A percentile compares a stretch with the other conserved stretches of the same genome.
Conservation (phyloP, 2,888 invertebrate species). For the Zygaena filipendulae region DNA sequence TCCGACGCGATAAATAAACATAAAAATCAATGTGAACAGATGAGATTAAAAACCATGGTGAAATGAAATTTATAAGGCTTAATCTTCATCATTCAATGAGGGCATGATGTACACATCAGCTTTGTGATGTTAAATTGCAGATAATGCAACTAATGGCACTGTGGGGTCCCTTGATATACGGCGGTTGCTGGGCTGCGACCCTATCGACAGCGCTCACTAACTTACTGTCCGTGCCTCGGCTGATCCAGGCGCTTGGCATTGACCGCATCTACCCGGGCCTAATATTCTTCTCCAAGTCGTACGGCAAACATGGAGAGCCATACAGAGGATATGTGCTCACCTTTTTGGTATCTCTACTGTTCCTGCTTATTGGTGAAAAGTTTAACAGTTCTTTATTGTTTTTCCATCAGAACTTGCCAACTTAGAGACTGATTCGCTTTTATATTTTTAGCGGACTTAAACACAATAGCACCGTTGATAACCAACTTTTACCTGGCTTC, state of each 20-base stretch:
- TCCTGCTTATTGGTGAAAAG: slow-evolving; percentile 89
- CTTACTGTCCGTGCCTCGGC: slow-evolving; percentile 88
- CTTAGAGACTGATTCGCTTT: too few relatives aligned
- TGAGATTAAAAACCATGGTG: too few relatives aligned
- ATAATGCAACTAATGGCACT: slow-evolving; percentile 87
- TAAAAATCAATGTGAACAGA: too few relatives aligned
- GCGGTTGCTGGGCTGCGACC: slow-evolving; percentile 96
- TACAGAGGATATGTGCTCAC: slow-evolving; percentile 92
- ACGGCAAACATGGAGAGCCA: slow-evolving; percentile 84
- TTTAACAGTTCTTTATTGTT: too few relatives aligned
- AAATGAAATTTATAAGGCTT: too few relatives aligned
- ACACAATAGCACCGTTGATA: slow-evolving; percentile 89
- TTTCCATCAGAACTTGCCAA: too few relatives aligned
- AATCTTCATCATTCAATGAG: too few relatives aligned
- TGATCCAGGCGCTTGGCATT: slow-evolving; percentile 88
- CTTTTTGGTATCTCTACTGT: slow-evolving; percentile 84
- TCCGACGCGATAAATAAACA: too few relatives aligned
- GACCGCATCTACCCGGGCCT: slow-evolving; percentile 95
- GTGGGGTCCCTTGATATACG: slow-evolving; percentile 91
- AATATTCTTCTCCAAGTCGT: slow-evolving; percentile 90
- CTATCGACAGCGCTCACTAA: slow-evolving; percentile 94
- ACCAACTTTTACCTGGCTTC: slow-evolving; percentile 94
- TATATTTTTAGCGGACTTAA: slow-evolving; percentile 77
- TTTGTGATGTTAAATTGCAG: too few relatives aligned
- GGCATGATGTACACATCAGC: too few relatives aligned